phyloP scores from a whole-genome alignment of 2,797 vertebrate genomes.

The Nannoperca australis region DNA sequence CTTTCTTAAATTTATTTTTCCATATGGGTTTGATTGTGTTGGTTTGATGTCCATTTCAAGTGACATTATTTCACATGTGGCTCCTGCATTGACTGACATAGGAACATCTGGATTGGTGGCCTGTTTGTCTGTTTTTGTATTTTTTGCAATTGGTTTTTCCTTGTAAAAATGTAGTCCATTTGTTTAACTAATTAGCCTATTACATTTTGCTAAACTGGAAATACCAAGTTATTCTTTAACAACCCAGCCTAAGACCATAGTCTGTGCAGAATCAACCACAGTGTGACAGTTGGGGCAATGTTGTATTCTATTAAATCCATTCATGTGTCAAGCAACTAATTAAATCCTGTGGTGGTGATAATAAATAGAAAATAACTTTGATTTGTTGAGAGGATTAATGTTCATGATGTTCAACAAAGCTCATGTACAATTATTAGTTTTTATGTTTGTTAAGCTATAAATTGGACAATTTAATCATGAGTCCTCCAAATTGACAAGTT shows the following conservation, averaged over 20 bases:
- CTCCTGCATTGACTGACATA: neutral
- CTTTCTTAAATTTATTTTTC: neutral
- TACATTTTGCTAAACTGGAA: neutral
- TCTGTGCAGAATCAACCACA: neutral
- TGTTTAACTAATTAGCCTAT: neutral
- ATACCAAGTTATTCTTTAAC: neutral
- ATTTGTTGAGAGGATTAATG: neutral
- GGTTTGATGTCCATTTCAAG: neutral
- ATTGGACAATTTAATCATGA: neutral
- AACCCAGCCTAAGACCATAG: neutral
- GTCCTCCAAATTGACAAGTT: neutral
- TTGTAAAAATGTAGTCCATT: neutral
- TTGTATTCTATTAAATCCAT: neutral
- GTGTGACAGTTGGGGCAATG: neutral
- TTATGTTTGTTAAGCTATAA: too few species aligned
- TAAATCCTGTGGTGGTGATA: neutral
- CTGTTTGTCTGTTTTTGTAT: neutral
- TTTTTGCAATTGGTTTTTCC: neutral
- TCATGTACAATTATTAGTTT: neutral
- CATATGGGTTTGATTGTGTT: neutral
- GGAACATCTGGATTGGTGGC: neutral
- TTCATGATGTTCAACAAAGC: too few species aligned
- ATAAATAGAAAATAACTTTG: neutral
- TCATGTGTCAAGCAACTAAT: neutral
- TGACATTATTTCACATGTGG: neutral